phyloP scores from a whole-genome alignment of 2,113 vertebrate species.

The Halichoeres trimaculatus region DNA sequence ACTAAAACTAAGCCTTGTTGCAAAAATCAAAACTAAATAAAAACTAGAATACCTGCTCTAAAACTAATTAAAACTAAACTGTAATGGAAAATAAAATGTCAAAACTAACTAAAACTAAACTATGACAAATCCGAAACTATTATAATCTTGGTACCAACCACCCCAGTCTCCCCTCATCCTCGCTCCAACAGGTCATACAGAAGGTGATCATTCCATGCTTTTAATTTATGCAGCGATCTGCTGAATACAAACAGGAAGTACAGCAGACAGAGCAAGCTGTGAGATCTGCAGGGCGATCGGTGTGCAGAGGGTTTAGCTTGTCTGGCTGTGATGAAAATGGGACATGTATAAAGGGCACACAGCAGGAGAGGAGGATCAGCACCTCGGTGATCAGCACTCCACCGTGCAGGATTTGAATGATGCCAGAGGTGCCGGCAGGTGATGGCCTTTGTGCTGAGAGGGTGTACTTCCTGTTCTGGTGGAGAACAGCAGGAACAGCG shows the following conservation, averaged over 20 bases:
- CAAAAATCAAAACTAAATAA: no score
- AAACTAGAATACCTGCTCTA: no score
- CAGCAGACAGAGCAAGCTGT: slow-evolving; percentile 70
- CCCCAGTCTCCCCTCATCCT: slow-evolving; percentile 24
- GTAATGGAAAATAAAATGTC: no score
- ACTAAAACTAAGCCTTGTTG: no score
- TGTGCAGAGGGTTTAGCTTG: slow-evolving; percentile 70
- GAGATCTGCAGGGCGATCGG: slow-evolving; percentile 64
- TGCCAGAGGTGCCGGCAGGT: slow-evolving; percentile 46
- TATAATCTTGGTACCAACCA: not conserved
- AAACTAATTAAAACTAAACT: no score
- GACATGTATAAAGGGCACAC: slow-evolving; percentile 71
- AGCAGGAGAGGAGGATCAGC: slow-evolving; percentile 63
- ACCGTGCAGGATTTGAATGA: slow-evolving; percentile 39
- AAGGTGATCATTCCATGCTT: slow-evolving; percentile 57
- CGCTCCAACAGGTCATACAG: slow-evolving; percentile 34
- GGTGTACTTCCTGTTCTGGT: slow-evolving; percentile 44
- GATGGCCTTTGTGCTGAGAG: slow-evolving; percentile 34
- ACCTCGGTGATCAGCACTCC: slow-evolving; percentile 55
- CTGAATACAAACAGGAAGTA: slow-evolving; percentile 62
- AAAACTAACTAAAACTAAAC: no score
- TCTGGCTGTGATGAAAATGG: slow-evolving; percentile 79
- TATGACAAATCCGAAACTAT: no score
- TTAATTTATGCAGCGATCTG: slow-evolving; percentile 56
- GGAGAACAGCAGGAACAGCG: slow-evolving; percentile 15